Evolutionary conservation across 2,888 invertebrate species (phyloP).

Genomic region (Acronicta alni): DNA sequence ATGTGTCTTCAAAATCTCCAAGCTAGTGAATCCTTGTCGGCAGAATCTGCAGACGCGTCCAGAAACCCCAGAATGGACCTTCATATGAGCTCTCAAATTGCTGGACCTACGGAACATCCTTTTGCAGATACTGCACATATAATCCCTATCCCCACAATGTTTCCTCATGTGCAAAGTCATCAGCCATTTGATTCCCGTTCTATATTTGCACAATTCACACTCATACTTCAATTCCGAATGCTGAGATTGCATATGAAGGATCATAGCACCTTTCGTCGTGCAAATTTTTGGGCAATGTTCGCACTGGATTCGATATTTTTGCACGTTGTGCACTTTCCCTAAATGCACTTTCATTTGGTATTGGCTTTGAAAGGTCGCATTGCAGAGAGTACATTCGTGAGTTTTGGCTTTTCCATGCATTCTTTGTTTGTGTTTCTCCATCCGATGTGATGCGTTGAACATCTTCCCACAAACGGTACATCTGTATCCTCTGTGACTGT

Average conservation of each 20-base stretch:
- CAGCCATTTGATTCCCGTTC: conserved; percentile 74
- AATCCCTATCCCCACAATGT: conserved; percentile 85
- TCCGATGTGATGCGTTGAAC: conserved; percentile 71
- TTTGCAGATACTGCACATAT: conserved; percentile 88
- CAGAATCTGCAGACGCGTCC: conserved; percentile 78
- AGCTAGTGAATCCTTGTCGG: conserved; percentile 68
- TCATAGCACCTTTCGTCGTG: conserved; percentile 86
- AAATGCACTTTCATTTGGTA: conserved; percentile 79
- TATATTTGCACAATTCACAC: conserved; percentile 78
- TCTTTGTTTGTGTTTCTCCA: conserved; percentile 71
- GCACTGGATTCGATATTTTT: conserved; percentile 76
- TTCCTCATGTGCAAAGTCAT: conserved; percentile 81
- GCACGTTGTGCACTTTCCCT: conserved; percentile 79
- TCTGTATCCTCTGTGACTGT: conserved; percentile 66
- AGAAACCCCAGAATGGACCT: conserved; percentile 73
- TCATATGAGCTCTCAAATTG: conserved; percentile 78
- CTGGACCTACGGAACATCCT: conserved; percentile 88
- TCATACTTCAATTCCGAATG: conserved; percentile 76
- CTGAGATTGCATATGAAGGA: conserved; percentile 85
- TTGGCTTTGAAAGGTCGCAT: conserved; percentile 63
- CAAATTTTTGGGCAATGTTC: conserved; percentile 81
- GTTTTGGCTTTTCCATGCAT: conserved; percentile 68
- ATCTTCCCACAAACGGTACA: conserved; percentile 81
- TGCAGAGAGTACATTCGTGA: conserved; percentile 71
- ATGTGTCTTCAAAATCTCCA: conserved; percentile 67